phyloP scores from a whole-genome alignment of 2,888 invertebrate species.

The Nomada flava region DNA sequence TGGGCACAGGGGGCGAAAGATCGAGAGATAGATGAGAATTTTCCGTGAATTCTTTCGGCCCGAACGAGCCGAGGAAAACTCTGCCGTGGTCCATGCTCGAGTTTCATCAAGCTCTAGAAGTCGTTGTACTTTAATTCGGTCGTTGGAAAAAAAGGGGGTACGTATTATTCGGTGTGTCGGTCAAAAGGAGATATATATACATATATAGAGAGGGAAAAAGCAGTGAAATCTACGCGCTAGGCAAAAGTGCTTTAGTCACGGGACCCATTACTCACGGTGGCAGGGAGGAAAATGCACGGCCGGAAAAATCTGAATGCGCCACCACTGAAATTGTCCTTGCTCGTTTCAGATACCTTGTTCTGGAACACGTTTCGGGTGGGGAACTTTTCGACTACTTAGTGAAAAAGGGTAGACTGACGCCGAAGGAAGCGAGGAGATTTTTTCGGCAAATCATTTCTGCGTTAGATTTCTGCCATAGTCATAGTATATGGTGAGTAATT shows the following conservation, averaged over 20 bases:
- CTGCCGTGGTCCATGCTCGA: background rate
- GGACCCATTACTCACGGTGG: conserved; percentile 25
- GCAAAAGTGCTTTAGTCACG: conserved; percentile 37
- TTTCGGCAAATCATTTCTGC: conserved; percentile 99
- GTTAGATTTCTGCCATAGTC: conserved; percentile 99
- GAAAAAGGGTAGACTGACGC: conserved; percentile 98
- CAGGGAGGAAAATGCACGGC: conserved; percentile 31
- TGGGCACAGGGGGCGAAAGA: background rate
- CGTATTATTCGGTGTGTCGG: background rate
- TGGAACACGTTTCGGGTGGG: conserved; percentile 99
- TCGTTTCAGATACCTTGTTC: conserved; percentile 93
- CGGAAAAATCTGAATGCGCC: conserved; percentile 22
- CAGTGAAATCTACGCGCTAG: conserved; percentile 4
- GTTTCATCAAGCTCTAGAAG: conserved; percentile 20
- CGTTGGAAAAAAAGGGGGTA: background rate
- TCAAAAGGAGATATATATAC: background rate
- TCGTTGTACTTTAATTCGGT: conserved; percentile 38
- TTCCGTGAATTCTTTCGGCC: background rate
- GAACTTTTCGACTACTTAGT: conserved; percentile 99
- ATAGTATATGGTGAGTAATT: conserved; percentile 97
- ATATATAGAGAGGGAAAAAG: background rate
- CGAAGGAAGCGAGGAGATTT: conserved; percentile 98
- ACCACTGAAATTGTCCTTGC: conserved; percentile 28
- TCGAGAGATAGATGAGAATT: background rate
- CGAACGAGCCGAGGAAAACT: background rate